A percentile compares a stretch with the other conserved stretches of the same genome.
Conservation (phyloP, 92 coral and sea anemone genomes). For the Pocillopora grandis region DNA sequence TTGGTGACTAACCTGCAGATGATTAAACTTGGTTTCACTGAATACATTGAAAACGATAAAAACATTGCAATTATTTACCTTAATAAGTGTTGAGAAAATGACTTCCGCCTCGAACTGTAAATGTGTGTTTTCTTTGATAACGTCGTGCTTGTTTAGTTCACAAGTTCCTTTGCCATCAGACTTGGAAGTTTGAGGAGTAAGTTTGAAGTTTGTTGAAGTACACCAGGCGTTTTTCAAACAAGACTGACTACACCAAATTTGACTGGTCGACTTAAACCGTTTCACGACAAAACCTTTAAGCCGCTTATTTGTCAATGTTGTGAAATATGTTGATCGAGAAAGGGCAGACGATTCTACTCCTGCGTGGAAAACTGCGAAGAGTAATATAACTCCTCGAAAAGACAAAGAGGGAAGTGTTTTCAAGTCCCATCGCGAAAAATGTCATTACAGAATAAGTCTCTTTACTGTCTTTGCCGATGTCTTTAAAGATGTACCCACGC, state of each 20-base stretch:
- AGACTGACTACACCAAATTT: neutral
- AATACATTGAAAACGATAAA: too few relatives aligned
- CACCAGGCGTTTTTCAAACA: conserved; percentile 9
- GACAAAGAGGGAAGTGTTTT: too few relatives aligned
- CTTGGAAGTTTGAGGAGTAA: neutral
- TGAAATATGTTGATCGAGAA: too few relatives aligned
- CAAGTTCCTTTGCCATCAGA: neutral
- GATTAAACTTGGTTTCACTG: too few relatives aligned
- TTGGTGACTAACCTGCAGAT: too few relatives aligned
- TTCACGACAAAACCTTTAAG: neutral
- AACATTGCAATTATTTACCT: neutral
- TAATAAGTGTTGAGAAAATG: neutral
- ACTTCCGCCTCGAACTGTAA: neutral
- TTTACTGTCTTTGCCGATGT: too few relatives aligned
- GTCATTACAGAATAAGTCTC: too few relatives aligned
- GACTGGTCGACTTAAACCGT: neutral
- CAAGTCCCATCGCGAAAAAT: too few relatives aligned
- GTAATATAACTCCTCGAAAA: too few relatives aligned
- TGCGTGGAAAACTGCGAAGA: too few relatives aligned
- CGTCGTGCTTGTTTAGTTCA: conserved; percentile 1
- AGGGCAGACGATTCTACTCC: too few relatives aligned
- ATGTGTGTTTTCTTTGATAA: conserved; percentile 5
- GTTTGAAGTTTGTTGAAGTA: conserved; percentile 6
- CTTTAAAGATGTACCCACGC: too few relatives aligned
- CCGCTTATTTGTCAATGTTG: neutral